Base-by-base conservation (phyloP, 2,888 invertebrate genomes). In the Clanis bilineata region DNA sequence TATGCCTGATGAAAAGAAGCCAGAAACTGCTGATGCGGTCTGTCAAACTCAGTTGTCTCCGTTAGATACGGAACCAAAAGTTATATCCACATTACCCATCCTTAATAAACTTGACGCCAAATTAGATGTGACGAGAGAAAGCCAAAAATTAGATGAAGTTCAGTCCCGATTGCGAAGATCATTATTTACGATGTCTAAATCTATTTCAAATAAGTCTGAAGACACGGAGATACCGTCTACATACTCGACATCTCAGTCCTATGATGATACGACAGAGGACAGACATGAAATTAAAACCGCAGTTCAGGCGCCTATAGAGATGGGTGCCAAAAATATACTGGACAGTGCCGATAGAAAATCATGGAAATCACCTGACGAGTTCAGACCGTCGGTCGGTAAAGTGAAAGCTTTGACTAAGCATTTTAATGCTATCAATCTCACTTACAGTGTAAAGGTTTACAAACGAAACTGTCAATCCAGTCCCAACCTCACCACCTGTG, bases 321-420 rank as follows among this genome's bases (percentile, higher is more conserved):
- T 73, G 5, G 79, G 83, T n/a, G 80, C 81, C 23, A 88, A 85
- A 62, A 78, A 85, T 70, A 82, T 90, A 44, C 71, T 90, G 62
- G 86, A 88, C 61, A 82, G 83, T 59, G 81, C 83, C 51, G 85
- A 89, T 61, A 82, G 85, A 56, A 95, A 94, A 68, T 94, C 94
- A 21, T 95, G 95, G 95, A 94, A 94, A 71, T 95, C 95, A 0
- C 95, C 95, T 0, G 95, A 95, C 69, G 95, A 95, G 70, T 94
- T 94, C 57, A 85, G 95, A 60, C 93, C 95, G 21, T 94, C 95
- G 0, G 93, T 93, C 61, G 95, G 95, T 0, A 94, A 95, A 79
- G 96, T 96, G 0, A 95, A 94, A 61, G 95, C 94, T 43, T 85
- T 96, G 62, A 93, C 95, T 0, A 94, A 94, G 75, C 95, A 95